These are phyloP conservation scores for Actinia tenebrosa DNA, from an alignment of 64 coral and sea anemone species.

Conservation along the genomic window DNA sequence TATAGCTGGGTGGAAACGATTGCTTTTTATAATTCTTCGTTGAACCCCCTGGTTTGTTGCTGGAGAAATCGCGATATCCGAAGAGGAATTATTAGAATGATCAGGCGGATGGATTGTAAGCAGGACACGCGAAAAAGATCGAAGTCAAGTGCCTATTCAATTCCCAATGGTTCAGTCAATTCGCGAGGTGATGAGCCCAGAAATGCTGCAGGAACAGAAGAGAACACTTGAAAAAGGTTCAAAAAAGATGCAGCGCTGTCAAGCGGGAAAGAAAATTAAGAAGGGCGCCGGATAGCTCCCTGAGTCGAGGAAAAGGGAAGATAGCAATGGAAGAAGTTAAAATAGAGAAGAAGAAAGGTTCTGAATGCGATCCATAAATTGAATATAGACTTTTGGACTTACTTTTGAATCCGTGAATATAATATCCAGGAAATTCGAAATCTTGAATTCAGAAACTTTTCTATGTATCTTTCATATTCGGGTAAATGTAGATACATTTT, in stretches of 20 bases:
- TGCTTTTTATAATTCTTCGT: constrained; percentile 58
- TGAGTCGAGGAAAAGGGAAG: no score
- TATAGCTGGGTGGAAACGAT: constrained; percentile 73
- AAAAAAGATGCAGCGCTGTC: not conserved
- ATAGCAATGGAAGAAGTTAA: no score
- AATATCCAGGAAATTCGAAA: no score
- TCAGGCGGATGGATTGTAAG: not conserved
- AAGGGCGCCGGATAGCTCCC: no score
- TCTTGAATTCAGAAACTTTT: no score
- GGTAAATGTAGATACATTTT: no score
- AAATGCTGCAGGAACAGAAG: not conserved
- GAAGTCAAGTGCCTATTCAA: constrained; percentile 1
- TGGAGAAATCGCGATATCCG: constrained; percentile 62
- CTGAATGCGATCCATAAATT: no score
- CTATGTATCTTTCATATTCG: no score
- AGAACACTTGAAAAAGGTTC: not conserved
- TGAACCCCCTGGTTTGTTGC: constrained; percentile 65
- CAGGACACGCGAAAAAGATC: not conserved
- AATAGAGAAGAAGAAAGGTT: no score
- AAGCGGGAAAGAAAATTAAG: no score
- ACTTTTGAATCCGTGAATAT: no score
- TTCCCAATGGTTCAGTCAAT: not conserved
- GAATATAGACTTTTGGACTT: no score
- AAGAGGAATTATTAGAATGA: not conserved
- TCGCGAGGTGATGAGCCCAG: not conserved